These are phyloP conservation scores for Tragelaphus scriptus DNA, from an alignment of 2,113 vertebrate species.

Conservation along the genomic window DNA sequence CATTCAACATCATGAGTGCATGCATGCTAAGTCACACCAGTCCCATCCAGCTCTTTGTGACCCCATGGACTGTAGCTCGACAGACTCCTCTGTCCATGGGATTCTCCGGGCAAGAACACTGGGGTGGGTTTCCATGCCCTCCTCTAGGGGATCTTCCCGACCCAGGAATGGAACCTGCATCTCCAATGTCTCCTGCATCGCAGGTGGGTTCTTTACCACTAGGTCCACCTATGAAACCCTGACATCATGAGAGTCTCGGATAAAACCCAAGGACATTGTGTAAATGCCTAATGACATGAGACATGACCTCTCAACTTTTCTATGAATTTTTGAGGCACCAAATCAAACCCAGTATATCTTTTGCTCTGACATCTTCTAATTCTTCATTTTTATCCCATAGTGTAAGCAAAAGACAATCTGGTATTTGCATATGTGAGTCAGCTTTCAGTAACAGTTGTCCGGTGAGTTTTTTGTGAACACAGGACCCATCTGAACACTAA, in stretches of 20 bases:
- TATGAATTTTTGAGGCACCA: neutral
- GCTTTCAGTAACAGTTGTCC: neutral
- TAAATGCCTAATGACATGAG: neutral
- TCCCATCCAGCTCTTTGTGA: neutral
- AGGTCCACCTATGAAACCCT: neutral
- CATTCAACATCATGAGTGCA: neutral
- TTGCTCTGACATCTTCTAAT: neutral
- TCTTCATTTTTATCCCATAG: neutral
- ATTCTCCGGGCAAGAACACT: neutral
- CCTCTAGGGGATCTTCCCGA: neutral
- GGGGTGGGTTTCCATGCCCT: neutral
- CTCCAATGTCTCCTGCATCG: neutral
- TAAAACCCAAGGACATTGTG: neutral
- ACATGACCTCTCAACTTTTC: neutral
- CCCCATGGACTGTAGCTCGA: accelerated
- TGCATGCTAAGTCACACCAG: neutral
- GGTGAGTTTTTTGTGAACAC: neutral
- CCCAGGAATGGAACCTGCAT: neutral
- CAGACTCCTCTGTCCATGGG: neutral
- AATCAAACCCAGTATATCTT: neutral
- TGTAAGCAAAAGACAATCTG: neutral
- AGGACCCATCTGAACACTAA: neutral
- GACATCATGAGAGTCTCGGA: neutral
- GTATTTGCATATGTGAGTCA: neutral
- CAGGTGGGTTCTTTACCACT: neutral